These are phyloP conservation scores for Drosophila fungiperda DNA, from an alignment of 2,888 invertebrate genomes.

Conservation along the genomic window DNA sequence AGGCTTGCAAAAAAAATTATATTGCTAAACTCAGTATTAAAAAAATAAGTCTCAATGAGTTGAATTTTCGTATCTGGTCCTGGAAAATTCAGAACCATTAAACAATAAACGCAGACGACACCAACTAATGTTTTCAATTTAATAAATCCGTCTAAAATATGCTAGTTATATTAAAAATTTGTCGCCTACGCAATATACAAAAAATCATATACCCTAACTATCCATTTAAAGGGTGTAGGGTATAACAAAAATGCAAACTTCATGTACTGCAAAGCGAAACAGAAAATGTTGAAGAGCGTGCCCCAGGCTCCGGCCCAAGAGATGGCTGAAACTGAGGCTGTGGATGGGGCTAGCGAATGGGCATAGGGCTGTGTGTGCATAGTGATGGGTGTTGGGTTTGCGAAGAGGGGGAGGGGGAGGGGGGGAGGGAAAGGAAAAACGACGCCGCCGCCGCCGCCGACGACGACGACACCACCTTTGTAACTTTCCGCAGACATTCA, in stretches of 20 bases:
- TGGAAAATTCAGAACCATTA: not conserved
- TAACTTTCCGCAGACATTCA: slow-evolving; percentile 75
- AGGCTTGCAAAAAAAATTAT: not conserved
- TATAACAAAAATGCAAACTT: slow-evolving; percentile 67
- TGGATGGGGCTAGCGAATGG: slow-evolving; percentile 11
- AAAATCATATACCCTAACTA: not conserved
- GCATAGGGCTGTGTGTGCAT: slow-evolving; percentile 5
- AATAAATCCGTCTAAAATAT: not conserved
- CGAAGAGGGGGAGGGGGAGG: not conserved
- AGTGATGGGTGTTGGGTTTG: not conserved
- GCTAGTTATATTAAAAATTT: not conserved
- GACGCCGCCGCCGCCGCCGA: slow-evolving; percentile 6
- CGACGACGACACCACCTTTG: slow-evolving; percentile 64
- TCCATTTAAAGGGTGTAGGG: slow-evolving; percentile 15
- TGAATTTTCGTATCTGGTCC: no score
- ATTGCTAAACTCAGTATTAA: not conserved
- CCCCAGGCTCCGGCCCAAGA: slow-evolving; percentile 42
- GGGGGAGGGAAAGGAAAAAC: not conserved
- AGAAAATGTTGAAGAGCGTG: slow-evolving; percentile 69
- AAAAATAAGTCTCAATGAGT: no score
- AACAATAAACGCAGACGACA: not conserved
- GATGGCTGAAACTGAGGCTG: slow-evolving; percentile 33
- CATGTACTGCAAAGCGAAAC: slow-evolving; percentile 66
- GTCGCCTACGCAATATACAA: not conserved
- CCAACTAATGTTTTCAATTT: not conserved